phyloP scores from a whole-genome alignment of 1,140 invertebrate genomes.

The Phymastichus coffea region DNA sequence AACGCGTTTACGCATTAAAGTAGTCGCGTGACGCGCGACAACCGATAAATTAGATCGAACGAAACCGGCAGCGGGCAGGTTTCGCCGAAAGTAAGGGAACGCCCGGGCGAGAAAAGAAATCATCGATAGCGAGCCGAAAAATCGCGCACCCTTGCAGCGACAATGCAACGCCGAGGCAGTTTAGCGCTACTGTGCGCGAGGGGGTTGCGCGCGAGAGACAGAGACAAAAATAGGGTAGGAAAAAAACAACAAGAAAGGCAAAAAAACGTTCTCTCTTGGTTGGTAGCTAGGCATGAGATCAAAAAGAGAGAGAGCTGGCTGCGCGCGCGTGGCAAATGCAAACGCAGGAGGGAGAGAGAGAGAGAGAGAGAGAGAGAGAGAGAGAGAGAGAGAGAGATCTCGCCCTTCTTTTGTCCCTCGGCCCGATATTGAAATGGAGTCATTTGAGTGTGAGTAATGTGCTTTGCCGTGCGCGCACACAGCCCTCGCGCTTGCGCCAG shows the following conservation, averaged over 20 bases:
- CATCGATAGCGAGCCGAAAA: too few relatives aligned
- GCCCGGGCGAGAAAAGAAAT: too few relatives aligned
- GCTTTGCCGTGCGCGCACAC: constrained; percentile 54
- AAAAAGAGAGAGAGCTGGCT: constrained; percentile 29
- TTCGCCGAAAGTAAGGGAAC: too few relatives aligned
- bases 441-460: constrained; percentile 62
- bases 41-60: too few relatives aligned
- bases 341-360: constrained; percentile 10
- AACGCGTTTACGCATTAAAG: too few relatives aligned
- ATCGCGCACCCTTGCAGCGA: too few relatives aligned
- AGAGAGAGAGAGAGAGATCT: constrained; percentile 48
- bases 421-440: constrained; percentile 61
- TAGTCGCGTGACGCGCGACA: too few relatives aligned
- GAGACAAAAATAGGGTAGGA: constrained; percentile 21
- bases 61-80: too few relatives aligned
- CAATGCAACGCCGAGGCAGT: neutral
- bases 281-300: neutral
- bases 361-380: constrained; percentile 29
- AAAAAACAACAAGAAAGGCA: constrained; percentile 27
- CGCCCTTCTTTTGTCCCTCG: constrained; percentile 58
- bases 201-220: neutral
- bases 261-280: too few relatives aligned
- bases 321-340: too few relatives aligned
- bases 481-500: constrained; percentile 24
- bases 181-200: constrained; percentile 18